Base-by-base conservation (phyloP, 2,113 vertebrate genomes). In the Melozone crissalis region DNA sequence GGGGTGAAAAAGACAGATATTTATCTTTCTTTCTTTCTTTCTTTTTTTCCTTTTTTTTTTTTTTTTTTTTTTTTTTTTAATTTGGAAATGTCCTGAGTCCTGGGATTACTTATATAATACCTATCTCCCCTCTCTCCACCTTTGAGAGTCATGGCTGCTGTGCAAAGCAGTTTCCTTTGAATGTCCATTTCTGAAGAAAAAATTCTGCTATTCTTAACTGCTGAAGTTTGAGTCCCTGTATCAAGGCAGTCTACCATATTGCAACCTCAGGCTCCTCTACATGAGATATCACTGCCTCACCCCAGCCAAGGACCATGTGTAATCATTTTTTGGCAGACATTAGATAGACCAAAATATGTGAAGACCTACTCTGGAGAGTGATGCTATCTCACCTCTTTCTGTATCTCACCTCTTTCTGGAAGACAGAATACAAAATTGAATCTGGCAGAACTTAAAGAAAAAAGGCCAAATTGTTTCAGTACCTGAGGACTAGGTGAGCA, bases 261-360 rank as follows among this genome's bases (percentile, higher is more conserved):
- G 3, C 26, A 62, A 7, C 31, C 39, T 84, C 58, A 67, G 39
- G 30, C 27, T 63, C 11, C 44, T 39, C 7, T 43, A 13, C 0
- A 2, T n/a, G 39, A 61, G 47, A 43, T 0, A 0, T 9, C 6
- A 2, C 39, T 78, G 44, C 67, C 33, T 75, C 27, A 54, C 30
- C 12, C 59, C 39, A 35, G 17, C 0, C 0, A 22, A 57, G 37
- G 28, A 75, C 46, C 9, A 2, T 3, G 0, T 26, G 11, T 15
- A 39, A 59, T 58, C 26, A 35, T 58, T 54, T 71, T 27, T 9
- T 68, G 57, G 37, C 39, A 71, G 31, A 19, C 11, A 20, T 27
- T 27, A 65, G 27, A 78, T 13, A 58, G 10, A 55, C 5, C 16
- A 82, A 91, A 87, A 47, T 23, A 43, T 5, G 5, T 55, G 31